Evolutionary conservation across 2,113 vertebrate genomes (phyloP), one percentile per base, ranked within the genome.

Genomic region (Salvelinus fontinalis): DNA sequence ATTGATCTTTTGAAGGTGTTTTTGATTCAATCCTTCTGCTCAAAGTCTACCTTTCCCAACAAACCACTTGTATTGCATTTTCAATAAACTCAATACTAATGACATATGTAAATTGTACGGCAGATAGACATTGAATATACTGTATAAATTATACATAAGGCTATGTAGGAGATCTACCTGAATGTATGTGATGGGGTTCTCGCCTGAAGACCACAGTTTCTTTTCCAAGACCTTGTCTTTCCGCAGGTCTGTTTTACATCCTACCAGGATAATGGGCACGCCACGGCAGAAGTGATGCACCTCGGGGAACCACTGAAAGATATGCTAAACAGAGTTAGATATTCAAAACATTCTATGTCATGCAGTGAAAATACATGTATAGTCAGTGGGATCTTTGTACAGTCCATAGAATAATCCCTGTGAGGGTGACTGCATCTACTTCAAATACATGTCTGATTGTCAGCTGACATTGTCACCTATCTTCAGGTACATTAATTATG

Each of bases 221-320:
- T 93, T 91, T 57, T 94, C 57, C 62, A 92, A 90, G 44, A 92
- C 92, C 84, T 94, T 95, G 82, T 95, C 94, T 78, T 94, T 93
- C 13, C 94, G 78, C 0, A 96, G 92, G 80, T 96, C 95, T 0
- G 94, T 94, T 90, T 95, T 95, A 87, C 95, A 96, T 84, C 95
- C 92, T 0, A 96, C 93, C 49, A 96, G 92, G 1, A 95, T 91
- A 0, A 90, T 85, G 0, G 93, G 95, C 9, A 86, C 88, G 0
- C 91, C 93, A 0, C 80, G 84, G 85, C 95, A 96, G 86, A 95
- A 95, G 68, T 95, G 94, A 5, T 92, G 91, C 66, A 96, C 92
- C 71, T 95, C 94, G 9, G 93, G 94, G 76, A 89, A 92, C 94
- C 94, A 96, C 93, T 95, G 72, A 0, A 44, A 83, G 60, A 68